phyloP scores from a whole-genome alignment of 2,113 vertebrate species.

The Pavo muticus region DNA sequence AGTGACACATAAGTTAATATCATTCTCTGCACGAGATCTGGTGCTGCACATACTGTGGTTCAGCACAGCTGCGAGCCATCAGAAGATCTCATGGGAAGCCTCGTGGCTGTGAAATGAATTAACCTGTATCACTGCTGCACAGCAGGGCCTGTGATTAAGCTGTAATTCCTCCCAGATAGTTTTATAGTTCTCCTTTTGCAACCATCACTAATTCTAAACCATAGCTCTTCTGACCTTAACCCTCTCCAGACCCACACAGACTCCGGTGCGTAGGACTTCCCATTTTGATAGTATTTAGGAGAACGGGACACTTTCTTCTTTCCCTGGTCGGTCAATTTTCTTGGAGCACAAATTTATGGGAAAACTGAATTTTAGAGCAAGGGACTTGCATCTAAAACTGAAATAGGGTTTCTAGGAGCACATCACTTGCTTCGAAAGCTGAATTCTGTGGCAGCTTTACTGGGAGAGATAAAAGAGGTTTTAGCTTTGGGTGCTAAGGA shows the following conservation, averaged over 20 bases:
- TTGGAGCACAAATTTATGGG: not conserved
- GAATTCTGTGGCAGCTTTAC: conserved; percentile 60
- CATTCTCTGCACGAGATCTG: not conserved
- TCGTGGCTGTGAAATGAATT: conserved; percentile 68
- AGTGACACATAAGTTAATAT: conserved; percentile 24
- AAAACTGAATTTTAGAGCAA: not conserved
- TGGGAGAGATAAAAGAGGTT: conserved; percentile 64
- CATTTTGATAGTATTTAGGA: not conserved
- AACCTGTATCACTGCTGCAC: conserved; percentile 62
- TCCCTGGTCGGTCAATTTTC: not conserved
- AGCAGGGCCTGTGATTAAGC: conserved; percentile 63
- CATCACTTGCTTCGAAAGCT: conserved; percentile 45
- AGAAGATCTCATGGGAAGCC: conserved; percentile 50
- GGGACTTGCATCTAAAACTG: conserved; percentile 25
- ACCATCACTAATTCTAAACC: conserved; percentile 23
- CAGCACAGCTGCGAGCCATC: conserved; percentile 9
- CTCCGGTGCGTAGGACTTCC: not conserved
- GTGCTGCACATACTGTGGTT: conserved; percentile 2
- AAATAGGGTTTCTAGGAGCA: not conserved
- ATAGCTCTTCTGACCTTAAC: conserved; percentile 8
- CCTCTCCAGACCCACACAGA: not conserved
- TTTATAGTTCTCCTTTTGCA: conserved; percentile 33
- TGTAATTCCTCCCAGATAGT: conserved; percentile 58
- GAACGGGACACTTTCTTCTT: not conserved
- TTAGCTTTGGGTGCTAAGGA: conserved; percentile 64